Percentiles rank a stretch among this genome's conserved stretches.
Evolutionary conservation across 2,797 vertebrate genomes (phyloP).

Genomic region (Alcedo quadribrachys): DNA sequence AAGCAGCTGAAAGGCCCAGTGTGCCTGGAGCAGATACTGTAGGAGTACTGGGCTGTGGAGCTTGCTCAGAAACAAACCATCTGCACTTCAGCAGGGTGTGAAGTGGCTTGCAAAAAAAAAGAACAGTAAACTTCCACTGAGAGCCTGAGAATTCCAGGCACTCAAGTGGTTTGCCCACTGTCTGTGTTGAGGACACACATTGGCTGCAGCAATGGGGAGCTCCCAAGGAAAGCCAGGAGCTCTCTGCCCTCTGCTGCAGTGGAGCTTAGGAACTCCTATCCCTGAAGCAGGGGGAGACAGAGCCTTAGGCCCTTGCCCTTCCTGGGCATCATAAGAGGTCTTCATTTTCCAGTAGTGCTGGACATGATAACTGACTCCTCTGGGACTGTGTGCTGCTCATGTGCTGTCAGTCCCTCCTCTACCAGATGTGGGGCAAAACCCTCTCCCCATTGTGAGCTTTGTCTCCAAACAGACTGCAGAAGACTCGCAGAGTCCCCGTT

Average conservation of each 20-base stretch:
- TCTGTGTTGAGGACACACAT: neutral
- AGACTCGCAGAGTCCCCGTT: neutral
- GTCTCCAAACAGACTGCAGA: neutral
- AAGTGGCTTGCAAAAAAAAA: neutral
- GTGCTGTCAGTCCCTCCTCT: neutral
- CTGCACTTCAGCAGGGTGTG: neutral
- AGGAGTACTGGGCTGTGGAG: neutral
- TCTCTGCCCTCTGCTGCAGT: neutral
- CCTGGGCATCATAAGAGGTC: neutral
- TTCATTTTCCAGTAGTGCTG: neutral
- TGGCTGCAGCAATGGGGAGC: neutral
- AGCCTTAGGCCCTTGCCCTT: neutral
- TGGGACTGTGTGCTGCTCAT: neutral
- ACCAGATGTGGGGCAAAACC: neutral
- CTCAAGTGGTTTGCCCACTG: neutral
- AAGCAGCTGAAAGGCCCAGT: neutral
- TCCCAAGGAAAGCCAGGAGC: neutral
- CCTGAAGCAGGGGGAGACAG: neutral
- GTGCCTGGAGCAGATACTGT: neutral
- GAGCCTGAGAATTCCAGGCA: neutral
- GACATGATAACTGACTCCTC: rapidly evolving
- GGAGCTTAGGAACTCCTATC: neutral
- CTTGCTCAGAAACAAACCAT: neutral
- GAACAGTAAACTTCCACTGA: rapidly evolving
- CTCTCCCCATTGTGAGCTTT: neutral